Conservation (phyloP, 2,113 vertebrate genomes). For the Anoura caudifer region DNA sequence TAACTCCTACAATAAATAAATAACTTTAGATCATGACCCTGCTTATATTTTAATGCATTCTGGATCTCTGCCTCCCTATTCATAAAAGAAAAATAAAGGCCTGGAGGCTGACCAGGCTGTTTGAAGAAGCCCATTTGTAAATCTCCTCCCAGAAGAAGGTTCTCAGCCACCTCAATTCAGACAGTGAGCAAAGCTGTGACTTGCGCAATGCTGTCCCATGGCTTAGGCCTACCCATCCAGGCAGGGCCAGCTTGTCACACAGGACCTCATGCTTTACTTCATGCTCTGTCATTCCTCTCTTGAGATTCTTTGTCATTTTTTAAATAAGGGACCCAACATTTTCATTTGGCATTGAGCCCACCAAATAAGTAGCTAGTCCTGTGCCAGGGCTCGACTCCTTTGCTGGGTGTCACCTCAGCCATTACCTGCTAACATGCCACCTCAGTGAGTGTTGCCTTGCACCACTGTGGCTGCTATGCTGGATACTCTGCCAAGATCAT, state of each 20-base stretch:
- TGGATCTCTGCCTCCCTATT: background rate
- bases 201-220: rapidly evolving
- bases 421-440: background rate
- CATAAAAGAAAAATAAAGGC: background rate
- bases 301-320: background rate
- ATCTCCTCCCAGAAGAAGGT: background rate
- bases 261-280: background rate
- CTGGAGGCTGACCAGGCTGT: background rate
- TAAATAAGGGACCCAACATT: background rate
- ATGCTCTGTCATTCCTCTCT: background rate
- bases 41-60: slow-evolving; percentile 7
- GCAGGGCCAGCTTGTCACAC: background rate
- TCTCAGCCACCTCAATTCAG: background rate
- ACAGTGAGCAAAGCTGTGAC: background rate
- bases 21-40: background rate
- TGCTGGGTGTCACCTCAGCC: background rate
- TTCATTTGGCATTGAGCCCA: background rate
- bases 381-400: background rate
- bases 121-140: background rate
- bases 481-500: background rate
- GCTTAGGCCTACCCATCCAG: background rate
- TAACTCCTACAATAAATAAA: slow-evolving; percentile 7
- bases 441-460: background rate
- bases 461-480: background rate
- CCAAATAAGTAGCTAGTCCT: background rate